Percentiles rank a stretch among this genome's conserved stretches.
phyloP scores from a whole-genome alignment of 2,888 invertebrate genomes.

The Metallyticus violacea region DNA sequence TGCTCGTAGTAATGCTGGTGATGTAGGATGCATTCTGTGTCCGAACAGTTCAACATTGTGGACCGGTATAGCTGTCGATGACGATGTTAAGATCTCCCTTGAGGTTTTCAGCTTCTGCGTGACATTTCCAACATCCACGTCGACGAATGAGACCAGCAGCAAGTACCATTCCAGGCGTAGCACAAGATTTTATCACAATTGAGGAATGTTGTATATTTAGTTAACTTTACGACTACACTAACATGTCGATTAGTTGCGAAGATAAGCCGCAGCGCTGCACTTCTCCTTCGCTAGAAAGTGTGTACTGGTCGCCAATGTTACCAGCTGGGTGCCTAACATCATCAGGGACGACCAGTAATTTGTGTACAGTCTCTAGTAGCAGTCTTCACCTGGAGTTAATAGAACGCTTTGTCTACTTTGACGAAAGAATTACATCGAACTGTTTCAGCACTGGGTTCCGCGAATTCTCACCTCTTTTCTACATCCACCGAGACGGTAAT shows the following conservation, averaged over 20 bases:
- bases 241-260: not conserved
- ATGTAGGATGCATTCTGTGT: constrained; percentile 73
- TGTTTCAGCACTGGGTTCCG: no score
- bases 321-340: not conserved
- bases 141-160: not conserved
- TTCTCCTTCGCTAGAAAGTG: not conserved
- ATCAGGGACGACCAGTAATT: not conserved
- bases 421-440: no score
- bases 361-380: not conserved
- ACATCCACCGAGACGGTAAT: not conserved
- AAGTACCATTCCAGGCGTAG: not conserved
- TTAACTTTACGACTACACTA: not conserved
- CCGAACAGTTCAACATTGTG: constrained; percentile 72
- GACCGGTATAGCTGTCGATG: no score
- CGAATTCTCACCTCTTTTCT: no score
- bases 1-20: constrained; percentile 73
- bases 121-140: not conserved
- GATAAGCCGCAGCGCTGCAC: not conserved
- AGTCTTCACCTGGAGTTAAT: no score
- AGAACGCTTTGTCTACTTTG: no score
- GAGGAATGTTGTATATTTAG: not conserved
- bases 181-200: not conserved
- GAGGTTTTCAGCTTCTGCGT: not conserved
- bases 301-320: not conserved
- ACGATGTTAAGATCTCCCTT: no score